These are phyloP conservation scores for Lytechinus pictus DNA, from an alignment of 35 echinoderm and acorn worm genomes.

Conservation along the genomic window DNA sequence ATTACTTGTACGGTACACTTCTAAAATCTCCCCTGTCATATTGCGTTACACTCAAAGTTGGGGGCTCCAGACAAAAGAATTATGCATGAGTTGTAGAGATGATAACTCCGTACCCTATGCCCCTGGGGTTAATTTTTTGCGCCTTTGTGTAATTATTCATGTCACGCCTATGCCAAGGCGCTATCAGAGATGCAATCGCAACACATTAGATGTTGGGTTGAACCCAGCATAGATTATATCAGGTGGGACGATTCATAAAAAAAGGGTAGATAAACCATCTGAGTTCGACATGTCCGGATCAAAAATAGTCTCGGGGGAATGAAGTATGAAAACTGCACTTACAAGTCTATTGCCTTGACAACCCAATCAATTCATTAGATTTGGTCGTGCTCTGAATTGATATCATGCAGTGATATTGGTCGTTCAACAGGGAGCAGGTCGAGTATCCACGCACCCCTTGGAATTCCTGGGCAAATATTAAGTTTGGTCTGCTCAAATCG, in stretches of 20 bases:
- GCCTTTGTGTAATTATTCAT: constrained; percentile 4
- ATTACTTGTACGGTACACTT: not conserved
- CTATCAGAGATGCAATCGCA: not conserved
- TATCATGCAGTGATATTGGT: not conserved
- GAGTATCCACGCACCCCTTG: not conserved
- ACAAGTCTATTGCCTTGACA: not conserved
- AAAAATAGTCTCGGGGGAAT: not conserved
- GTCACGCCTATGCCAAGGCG: not conserved
- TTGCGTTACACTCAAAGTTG: not conserved
- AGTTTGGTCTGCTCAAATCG: not conserved
- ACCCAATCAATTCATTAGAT: constrained; percentile 38
- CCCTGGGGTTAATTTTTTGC: not conserved
- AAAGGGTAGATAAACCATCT: not conserved
- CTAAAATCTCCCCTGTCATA: not conserved
- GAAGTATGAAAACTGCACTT: not conserved
- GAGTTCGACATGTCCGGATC: not conserved
- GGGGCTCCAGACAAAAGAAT: not conserved
- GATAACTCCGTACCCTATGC: not conserved
- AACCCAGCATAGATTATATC: not conserved
- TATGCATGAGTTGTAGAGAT: not conserved
- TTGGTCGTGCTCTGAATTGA: not conserved
- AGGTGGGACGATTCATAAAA: not conserved
- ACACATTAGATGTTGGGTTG: not conserved
- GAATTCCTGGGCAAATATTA: not conserved
- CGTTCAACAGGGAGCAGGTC: not conserved